Evolutionary conservation across 2,113 vertebrate genomes (phyloP), one percentile per base, ranked within the genome.

Genomic region (Labrus mixtus): DNA sequence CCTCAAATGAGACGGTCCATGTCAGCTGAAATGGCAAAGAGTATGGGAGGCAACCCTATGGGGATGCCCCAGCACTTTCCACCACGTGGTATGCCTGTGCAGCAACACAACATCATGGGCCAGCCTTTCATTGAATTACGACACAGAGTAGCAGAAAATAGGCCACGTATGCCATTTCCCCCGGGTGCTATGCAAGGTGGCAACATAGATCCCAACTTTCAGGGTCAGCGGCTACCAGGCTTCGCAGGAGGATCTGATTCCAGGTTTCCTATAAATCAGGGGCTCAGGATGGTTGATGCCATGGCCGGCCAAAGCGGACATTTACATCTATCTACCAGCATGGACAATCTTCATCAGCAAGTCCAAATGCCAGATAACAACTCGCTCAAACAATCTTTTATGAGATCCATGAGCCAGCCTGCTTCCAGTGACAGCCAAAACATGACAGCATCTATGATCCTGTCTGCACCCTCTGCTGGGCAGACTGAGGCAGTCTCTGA

Each of bases 61-160:
- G 96, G 94, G 0, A 89, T 97, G 8, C 25, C 95, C n/a, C 96
- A 96, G 59, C 96, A 97, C 69, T 97, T 97, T 33, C 92, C 95
- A 56, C 93, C 95, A 0, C 96, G 94, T 68, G 92, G 93, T 22
- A 92, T 98, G 67, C 94, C 95, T 0, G 92, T 97, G 59, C 97
- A 96, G 73, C 97, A 98, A 82, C 97, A 99, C 88, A 97, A 96
- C 77, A 96, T 98, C 53, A 93, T 97, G 93, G 97, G 97, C 0
- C 97, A 98, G 73, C 96, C 96, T 0, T 99, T 97, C 68, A 99
- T 99, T 6, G 97, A 99, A 81, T 85, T 99, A 25, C 94, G 97
- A 0, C 97, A 99, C 89, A 93, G 97, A 84, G 87, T 93, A 50
- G 94, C 94, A 0, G 97, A 98, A 0, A 96, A 94, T 76, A 93